Evolutionary conservation across 2,888 invertebrate species (phyloP).

Genomic region (Tridacna gigas): DNA sequence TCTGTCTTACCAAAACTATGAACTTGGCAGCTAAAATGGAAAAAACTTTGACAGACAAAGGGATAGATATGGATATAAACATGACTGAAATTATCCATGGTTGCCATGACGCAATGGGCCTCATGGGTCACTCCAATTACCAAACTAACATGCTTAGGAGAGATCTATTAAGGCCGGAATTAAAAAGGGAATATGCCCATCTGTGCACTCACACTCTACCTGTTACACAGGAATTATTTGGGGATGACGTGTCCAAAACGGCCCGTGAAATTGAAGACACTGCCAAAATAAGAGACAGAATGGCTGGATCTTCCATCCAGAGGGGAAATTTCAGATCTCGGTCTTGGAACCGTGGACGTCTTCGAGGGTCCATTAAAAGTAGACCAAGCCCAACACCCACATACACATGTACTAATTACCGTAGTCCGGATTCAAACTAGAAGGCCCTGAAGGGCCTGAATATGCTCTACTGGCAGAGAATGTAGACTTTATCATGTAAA

Average conservation of each 20-base stretch:
- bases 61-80: not conserved
- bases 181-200: slow-evolving; percentile 34
- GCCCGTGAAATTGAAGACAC: slow-evolving; percentile 34
- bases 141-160: slow-evolving; percentile 12
- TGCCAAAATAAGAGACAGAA: not conserved
- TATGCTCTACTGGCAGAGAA: too few relatives aligned
- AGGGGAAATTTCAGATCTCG: not conserved
- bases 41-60: not conserved
- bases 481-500: too few relatives aligned
- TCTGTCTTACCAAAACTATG: not conserved
- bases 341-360: not conserved
- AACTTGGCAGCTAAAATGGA: not conserved
- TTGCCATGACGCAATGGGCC: slow-evolving; percentile 17
- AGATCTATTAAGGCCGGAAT: slow-evolving; percentile 27
- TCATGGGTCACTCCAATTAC: slow-evolving; percentile 11
- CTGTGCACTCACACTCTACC: slow-evolving; percentile 25
- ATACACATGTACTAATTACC: not conserved
- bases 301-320: not conserved
- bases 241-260: slow-evolving; percentile 16
- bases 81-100: not conserved
- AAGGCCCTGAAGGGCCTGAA: too few relatives aligned
- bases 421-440: not conserved
- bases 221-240: slow-evolving; percentile 26
- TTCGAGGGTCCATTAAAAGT: not conserved
- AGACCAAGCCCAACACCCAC: not conserved